Base-by-base conservation (phyloP, 2,888 invertebrate genomes). In the Adelphocoris suturalis region DNA sequence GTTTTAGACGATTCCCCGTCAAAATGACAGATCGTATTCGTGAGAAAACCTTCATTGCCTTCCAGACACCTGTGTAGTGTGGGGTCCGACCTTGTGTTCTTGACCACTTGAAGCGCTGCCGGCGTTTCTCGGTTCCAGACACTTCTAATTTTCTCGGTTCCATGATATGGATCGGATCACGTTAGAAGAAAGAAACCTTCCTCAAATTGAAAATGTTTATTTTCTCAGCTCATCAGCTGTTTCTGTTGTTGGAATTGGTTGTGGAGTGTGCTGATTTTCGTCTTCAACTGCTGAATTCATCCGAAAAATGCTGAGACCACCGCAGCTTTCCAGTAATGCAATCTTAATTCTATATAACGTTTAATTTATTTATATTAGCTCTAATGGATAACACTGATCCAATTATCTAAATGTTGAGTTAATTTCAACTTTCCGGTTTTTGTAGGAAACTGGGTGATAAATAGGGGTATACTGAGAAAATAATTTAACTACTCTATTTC, bases 261-360 rank as follows among this genome's bases (percentile, higher is more conserved):
- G 11, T n/a, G n/a, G n/a, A n/a, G n/a, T n/a, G n/a, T 68, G n/a
- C 68, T 27, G 68, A 68, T 68, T 68, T 23, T 19, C 68, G 23
- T 68, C 19, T 13, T 3, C 27, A 12, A 23, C 68, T 68, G 68
- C 23, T 23, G 23, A 19, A 27, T 7, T 68, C 9, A 61, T 68
- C 11, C 5, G 52, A 52, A 68, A 68, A 28, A 78, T 78, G 78
- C 46, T 78, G 78, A 78, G 78, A 46, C 78, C 78, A 46, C 78
- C 78, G 11, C 78, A 78, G 46, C 37, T 78, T 28, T 46, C 78
- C 28, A 12, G 78, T 78, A 78, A 78, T 78, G 0, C 27, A 75
- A 14, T 7, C 27, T 27, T 2, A 27, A 27, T 37, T 16, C 16
- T 37, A 37, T 27, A 7, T 7, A n/a, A 57, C 5, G 0, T n/a